These are phyloP conservation scores for Lateolabrax maculatus DNA, from an alignment of 2,797 vertebrate genomes.

Conservation along the genomic window DNA sequence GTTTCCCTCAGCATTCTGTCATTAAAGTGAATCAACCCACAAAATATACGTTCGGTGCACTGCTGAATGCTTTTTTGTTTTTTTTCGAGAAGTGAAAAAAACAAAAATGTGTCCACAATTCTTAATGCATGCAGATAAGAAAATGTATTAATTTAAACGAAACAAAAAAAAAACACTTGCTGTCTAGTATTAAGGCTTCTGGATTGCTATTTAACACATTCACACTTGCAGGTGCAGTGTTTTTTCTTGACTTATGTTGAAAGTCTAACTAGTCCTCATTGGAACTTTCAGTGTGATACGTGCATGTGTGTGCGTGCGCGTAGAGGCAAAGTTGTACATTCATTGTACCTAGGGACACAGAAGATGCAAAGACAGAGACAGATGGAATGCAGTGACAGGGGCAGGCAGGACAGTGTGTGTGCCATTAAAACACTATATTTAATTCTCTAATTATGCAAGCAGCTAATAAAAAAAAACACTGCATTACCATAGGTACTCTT, in stretches of 20 bases:
- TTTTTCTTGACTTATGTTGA: too few relatives aligned
- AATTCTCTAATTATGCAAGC: constrained; percentile 42
- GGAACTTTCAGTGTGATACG: background rate
- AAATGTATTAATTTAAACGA: too few relatives aligned
- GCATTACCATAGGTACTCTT: constrained; percentile 6
- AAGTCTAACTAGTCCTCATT: background rate
- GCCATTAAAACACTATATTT: constrained; percentile 36
- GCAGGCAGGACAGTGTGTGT: constrained; percentile 23
- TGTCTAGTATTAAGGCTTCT: background rate
- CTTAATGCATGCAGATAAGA: background rate
- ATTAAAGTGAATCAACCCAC: background rate
- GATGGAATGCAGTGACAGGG: constrained; percentile 28
- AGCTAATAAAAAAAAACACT: constrained; percentile 27
- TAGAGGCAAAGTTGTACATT: background rate
- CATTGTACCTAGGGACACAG: constrained; percentile 2
- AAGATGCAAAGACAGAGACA: constrained; percentile 26
- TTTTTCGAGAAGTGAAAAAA: too few relatives aligned
- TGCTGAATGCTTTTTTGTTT: background rate
- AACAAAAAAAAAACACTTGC: too few relatives aligned
- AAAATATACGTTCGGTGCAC: background rate
- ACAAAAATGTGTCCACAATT: background rate
- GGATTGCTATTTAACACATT: too few relatives aligned
- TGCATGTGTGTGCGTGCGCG: constrained; percentile 9
- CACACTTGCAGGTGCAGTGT: too few relatives aligned
- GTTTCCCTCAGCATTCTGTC: background rate